Base-by-base conservation (phyloP, 2,888 invertebrate species). In the Lepetodrilus schrolli region DNA sequence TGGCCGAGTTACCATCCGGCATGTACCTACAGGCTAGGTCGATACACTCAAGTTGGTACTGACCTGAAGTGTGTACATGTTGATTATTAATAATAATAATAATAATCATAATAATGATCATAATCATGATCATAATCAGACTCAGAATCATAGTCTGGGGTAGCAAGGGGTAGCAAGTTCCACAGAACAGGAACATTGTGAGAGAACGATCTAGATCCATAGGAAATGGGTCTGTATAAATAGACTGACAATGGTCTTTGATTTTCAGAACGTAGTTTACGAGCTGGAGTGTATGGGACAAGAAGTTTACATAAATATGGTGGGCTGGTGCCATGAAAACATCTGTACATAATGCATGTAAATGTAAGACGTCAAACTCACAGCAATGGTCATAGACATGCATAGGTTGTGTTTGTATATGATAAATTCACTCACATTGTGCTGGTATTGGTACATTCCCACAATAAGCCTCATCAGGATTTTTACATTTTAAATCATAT, bases 1-100 rank as follows among this genome's bases (percentile, higher is more conserved):
- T 30, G n/a, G 30, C 30, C 30, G 26, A 30, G 26, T 30, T 30
- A 17, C 58, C 58, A 30, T 58, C 58, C 26, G 23, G 23, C 23
- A 23, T 26, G 17, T 34, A 26, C n/a, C 17, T 34, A 8, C 58
- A 58, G 4, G 58, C 23, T 34, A 30, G 17, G 58, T 58, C 58
- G 17, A 58, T 13, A 58, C 58, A 58, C 58, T 58, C 58, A 13
- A 58, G 58, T 5, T 21, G 58, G 58, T 50, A 50, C 20, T 13
- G 10, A 20, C 50, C 50, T 50, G 43, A 17, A 17, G 13, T 4
- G 1, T 17, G 7, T 17, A 10, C 1, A 13, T 17, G 17, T 0
- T 43, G 43, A 8, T 10, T 13, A 43, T 17, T 43, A 0, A 5
- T 17, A 43, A 0, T 17, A 10, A 37, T n/a, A 43, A 13, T 43